Evolutionary conservation across 2,888 invertebrate species (phyloP).

Genomic region (Dorcus hopei): DNA sequence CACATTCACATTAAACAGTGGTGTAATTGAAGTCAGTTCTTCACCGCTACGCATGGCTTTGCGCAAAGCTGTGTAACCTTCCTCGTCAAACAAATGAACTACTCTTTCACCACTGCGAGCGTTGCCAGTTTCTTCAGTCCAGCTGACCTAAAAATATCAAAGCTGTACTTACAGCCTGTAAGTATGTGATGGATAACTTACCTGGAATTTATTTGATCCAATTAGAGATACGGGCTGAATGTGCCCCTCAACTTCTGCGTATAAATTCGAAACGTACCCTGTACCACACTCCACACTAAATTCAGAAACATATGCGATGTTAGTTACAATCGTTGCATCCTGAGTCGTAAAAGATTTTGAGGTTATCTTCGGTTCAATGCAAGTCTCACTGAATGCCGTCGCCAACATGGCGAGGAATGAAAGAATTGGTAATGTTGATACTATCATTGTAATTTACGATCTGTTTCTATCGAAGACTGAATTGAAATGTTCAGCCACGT

Average conservation of each 20-base stretch:
- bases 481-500: background rate
- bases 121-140: constrained; percentile 84
- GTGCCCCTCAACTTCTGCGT: constrained; percentile 85
- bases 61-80: constrained; percentile 81
- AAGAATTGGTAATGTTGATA: background rate
- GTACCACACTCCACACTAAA: constrained; percentile 81
- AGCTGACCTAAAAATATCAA: constrained; percentile 69
- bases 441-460: background rate
- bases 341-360: constrained; percentile 85
- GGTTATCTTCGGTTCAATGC: constrained; percentile 64
- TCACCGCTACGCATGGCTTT: constrained; percentile 78
- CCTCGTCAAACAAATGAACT: constrained; percentile 86
- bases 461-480: background rate
- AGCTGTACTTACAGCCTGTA: background rate
- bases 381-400: constrained; percentile 43
- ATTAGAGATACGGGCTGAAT: constrained; percentile 80
- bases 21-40: constrained; percentile 62
- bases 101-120: constrained; percentile 78
- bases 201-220: constrained; percentile 80
- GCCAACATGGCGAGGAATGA: constrained; percentile 19
- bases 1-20: constrained; percentile 68
- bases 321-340: constrained; percentile 88
- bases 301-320: constrained; percentile 88
- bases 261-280: constrained; percentile 64
- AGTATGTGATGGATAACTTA: constrained; percentile 47